Evolutionary conservation across 2,113 vertebrate species (phyloP).

Genomic region (Sphyrna mokarran): DNA sequence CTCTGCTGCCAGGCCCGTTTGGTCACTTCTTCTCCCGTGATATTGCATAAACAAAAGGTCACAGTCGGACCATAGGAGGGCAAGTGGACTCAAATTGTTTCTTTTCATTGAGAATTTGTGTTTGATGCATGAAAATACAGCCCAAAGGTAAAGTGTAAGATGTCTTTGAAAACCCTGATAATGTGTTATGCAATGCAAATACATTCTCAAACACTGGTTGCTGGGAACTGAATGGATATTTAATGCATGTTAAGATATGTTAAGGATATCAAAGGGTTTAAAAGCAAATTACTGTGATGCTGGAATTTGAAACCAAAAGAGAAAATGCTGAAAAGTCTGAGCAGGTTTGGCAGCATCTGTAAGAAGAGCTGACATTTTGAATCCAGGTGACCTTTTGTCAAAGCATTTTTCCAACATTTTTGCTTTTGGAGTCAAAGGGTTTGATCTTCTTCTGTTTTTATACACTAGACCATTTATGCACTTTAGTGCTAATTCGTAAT

Average conservation of each 20-base stretch:
- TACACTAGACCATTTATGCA: background rate
- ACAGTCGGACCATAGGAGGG: background rate
- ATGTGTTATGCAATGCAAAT: background rate
- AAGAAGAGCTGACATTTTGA: too few species aligned
- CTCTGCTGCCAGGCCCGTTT: background rate
- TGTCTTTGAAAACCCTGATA: background rate
- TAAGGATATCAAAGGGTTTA: background rate
- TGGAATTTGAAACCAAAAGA: too few species aligned
- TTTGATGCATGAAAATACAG: background rate
- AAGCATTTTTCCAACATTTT: too few species aligned
- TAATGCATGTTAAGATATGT: background rate
- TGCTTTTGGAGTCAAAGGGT: background rate
- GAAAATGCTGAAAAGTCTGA: too few species aligned
- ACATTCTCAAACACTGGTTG: background rate
- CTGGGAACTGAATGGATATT: background rate
- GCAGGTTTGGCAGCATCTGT: too few species aligned
- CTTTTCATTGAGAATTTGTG: background rate
- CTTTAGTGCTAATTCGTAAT: background rate
- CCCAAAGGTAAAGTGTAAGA: background rate
- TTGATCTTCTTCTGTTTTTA: background rate
- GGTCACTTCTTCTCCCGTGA: background rate
- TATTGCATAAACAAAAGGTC: background rate
- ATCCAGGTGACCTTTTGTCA: too few species aligned
- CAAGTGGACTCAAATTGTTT: background rate
- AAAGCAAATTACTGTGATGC: too few species aligned